phyloP scores from a whole-genome alignment of 2,888 invertebrate species.

The Leptodirus hochenwartii region DNA sequence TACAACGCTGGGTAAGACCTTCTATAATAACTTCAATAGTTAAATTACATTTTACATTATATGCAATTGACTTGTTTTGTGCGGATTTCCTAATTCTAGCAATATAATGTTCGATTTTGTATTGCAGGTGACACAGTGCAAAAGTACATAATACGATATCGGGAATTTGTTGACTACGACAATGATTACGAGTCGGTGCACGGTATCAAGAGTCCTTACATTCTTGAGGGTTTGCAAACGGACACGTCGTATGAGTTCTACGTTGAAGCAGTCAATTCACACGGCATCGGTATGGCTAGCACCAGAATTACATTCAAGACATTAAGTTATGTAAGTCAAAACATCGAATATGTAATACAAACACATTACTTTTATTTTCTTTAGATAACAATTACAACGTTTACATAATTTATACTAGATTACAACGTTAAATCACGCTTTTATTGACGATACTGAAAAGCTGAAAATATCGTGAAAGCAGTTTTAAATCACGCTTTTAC shows the following conservation, averaged over 20 bases:
- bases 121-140: too few species aligned
- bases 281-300: conserved; percentile 61
- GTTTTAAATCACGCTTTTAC: too few species aligned
- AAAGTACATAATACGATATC: too few species aligned
- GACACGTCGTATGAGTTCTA: conserved; percentile 65
- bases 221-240: conserved; percentile 54
- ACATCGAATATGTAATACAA: too few species aligned
- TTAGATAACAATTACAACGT: too few species aligned
- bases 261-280: conserved; percentile 60
- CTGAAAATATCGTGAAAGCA: too few species aligned
- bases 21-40: conserved; percentile 32
- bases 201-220: conserved; percentile 46
- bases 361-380: too few species aligned
- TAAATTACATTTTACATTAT: conserved; percentile 13
- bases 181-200: conserved; percentile 24
- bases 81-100: too few species aligned
- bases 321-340: conserved; percentile 37
- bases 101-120: conserved; percentile 7
- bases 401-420: too few species aligned
- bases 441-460: too few species aligned
- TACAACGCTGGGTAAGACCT: conserved; percentile 49
- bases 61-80: too few species aligned
- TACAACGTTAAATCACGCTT: too few species aligned
- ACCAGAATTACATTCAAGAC: conserved; percentile 60
- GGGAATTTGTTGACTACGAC: conserved; percentile 16